Evolutionary conservation across 2,888 invertebrate genomes (phyloP), one percentile per base, ranked within the genome.

Genomic region (Sarcophaga caerulescens): DNA sequence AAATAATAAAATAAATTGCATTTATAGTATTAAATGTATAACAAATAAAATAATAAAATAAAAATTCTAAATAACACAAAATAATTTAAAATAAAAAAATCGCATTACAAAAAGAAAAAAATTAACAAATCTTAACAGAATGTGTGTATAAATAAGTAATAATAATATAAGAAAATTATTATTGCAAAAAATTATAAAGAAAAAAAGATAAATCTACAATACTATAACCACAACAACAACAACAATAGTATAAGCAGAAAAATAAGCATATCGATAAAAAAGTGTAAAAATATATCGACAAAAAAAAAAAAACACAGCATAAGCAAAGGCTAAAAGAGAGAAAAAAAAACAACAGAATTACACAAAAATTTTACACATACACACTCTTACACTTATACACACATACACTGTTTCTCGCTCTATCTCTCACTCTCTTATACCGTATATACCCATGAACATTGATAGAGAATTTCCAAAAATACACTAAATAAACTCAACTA

Each of bases 1-100:
- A 87, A 89, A 90, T 88, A 88, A 88, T 86, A 89, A 63, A 25
- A 62, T 17, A 81, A 69, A 83, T 87, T 85, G 87, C 85, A 84
- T 84, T 84, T 85, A 85, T 84, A 85, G 78, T 79, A 76, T 86
- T 81, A 86, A 86, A 86, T 86, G 86, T 84, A 78, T 86, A 69
- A 69, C 75, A 81, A 81, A 52, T 52, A 14, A 52, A 78, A 73
- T 63, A 77, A 77, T 45, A 85, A 83, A 85, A 69, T 66, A n/a
- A 75, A 57, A 69, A 59, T 17, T 57, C n/a, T 14, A 60, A 60
- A 52, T 44, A 79, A 84, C 17, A 70, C 65, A 59, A 76, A 66
- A 45, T 47, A 60, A 71, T 71, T 81, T 66, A 23, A 77, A 63
- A 14, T 44, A 68, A 80, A 76, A 69, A 73, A 84, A 62, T 62